A percentile compares a stretch with the other conserved stretches of the same genome.
phyloP scores from a whole-genome alignment of 2,888 invertebrate species.

The Clanis bilineata region DNA sequence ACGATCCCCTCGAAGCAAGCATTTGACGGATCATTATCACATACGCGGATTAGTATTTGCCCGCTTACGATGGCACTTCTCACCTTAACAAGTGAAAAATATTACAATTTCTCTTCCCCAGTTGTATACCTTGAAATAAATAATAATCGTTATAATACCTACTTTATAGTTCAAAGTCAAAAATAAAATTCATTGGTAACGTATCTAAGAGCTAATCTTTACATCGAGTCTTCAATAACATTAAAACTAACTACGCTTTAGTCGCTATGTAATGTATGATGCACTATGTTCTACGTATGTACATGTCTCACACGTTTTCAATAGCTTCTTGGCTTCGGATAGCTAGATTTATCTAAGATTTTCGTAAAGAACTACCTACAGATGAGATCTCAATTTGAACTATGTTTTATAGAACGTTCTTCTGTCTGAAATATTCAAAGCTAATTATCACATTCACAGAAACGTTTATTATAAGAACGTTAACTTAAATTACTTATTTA shows the following conservation, averaged over 20 bases:
- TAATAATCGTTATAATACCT: constrained; percentile 26
- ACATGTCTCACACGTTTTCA: constrained; percentile 52
- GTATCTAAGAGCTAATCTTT: constrained; percentile 69
- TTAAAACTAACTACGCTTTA: constrained; percentile 36
- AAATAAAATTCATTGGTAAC: constrained; percentile 78
- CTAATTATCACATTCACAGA: constrained; percentile 72
- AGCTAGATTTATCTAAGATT: constrained; percentile 73
- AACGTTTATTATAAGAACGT: constrained; percentile 55
- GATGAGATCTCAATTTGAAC: constrained; percentile 81
- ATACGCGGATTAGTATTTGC: background rate
- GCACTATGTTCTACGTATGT: constrained; percentile 34
- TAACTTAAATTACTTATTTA: constrained; percentile 44
- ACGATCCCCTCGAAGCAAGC: background rate
- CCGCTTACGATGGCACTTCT: constrained; percentile 3
- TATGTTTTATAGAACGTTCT: constrained; percentile 69
- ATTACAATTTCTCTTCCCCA: constrained; percentile 20
- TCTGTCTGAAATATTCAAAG: constrained; percentile 61
- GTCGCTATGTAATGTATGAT: constrained; percentile 27
- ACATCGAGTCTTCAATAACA: constrained; percentile 59
- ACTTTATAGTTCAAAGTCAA: constrained; percentile 54
- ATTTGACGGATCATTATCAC: constrained; percentile 4
- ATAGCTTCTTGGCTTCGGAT: constrained; percentile 79
- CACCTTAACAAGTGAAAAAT: background rate
- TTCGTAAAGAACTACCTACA: constrained; percentile 72
- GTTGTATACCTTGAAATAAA: constrained; percentile 26